Percentiles rank a stretch among this genome's conserved stretches.
phyloP scores from a whole-genome alignment of 2,113 vertebrate genomes.

The Bubo scandiacus region DNA sequence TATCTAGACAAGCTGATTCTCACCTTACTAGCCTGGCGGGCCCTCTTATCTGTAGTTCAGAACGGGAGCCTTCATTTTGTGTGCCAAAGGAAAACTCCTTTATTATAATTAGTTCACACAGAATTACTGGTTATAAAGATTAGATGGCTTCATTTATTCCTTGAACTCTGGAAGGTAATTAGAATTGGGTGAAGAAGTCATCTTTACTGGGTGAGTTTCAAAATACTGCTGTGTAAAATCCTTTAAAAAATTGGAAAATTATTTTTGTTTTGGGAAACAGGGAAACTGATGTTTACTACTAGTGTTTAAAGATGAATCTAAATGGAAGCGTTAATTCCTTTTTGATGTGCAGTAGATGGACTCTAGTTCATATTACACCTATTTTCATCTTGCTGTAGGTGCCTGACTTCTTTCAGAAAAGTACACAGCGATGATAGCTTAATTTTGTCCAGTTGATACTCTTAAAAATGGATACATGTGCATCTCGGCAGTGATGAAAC shows the following conservation, averaged over 20 bases:
- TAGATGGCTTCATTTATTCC: background rate
- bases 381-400: background rate
- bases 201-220: background rate
- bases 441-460: background rate
- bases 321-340: background rate
- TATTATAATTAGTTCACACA: fast-evolving
- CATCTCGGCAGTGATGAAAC: fast-evolving
- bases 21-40: background rate
- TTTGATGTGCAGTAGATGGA: background rate
- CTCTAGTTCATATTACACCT: background rate
- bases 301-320: fast-evolving
- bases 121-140: background rate
- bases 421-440: background rate
- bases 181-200: too few relatives aligned
- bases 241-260: fast-evolving
- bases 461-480: fast-evolving
- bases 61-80: background rate
- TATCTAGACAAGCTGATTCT: background rate
- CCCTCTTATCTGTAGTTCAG: background rate
- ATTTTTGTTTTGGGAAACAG: background rate
- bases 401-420: background rate
- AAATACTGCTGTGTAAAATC: background rate
- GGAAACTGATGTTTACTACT: background rate
- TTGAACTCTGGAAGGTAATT: background rate
- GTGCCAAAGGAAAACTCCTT: background rate